Evolutionary conservation across 2,113 vertebrate species (phyloP), one percentile per base, ranked within the genome.

Genomic region (Kryptolebias marmoratus): DNA sequence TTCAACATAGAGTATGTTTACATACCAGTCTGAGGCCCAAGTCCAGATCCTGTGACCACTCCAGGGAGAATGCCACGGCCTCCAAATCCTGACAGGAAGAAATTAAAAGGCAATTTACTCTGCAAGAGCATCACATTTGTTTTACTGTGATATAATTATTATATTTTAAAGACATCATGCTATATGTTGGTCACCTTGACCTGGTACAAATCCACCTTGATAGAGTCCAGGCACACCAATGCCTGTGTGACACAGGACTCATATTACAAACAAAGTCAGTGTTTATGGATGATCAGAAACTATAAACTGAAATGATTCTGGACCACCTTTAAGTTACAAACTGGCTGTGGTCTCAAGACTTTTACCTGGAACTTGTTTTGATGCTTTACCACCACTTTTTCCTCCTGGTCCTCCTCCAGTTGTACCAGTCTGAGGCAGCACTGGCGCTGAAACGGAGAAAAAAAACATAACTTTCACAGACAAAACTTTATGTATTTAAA

Each of bases 361-460:
- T 86, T 78, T 82, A 93, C 91, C 91, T 86, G 91, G 91, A 59
- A 93, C 65, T 82, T 90, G 90, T 77, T 91, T 91, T 48, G 86
- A 88, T 68, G 90, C 85, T 89, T 93, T 93, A 15, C 63, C 44
- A 59, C 70, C 59, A 10, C 9, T 90, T 49, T 89, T 91, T 32
- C 83, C 83, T 54, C 85, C 88, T 48, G 82, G 58, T 68, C 88
- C 87, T 52, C 60, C 78, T 0, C 81, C 86, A 30, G 85, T 64
- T 1, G 79, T 63, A 50, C 85, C 87, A 75, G 86, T 90, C 78
- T 92, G 91, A 55, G 90, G 88, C 60, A 92, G 64, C 3, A 81
- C 2, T 65, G 77, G 77, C 62, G 18, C 75, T 90, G 57, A 80
- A 80, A 67, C 45, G 28, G 36, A 1, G 60, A 64, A 16, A 50